Conservation (phyloP, 2,888 invertebrate species). For the Eupsilia transversa region DNA sequence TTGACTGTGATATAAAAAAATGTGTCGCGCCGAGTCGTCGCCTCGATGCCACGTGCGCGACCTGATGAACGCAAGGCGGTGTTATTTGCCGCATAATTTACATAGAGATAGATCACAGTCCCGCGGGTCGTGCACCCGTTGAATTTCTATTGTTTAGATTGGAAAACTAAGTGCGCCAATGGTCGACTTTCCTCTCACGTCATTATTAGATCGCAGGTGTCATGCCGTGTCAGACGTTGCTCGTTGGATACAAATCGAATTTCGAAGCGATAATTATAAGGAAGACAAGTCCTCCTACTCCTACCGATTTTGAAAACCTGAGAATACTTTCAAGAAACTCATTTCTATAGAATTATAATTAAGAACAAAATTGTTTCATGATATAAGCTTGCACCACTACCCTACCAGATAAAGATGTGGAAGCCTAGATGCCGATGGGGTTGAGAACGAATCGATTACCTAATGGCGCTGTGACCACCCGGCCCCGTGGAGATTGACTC, state of each 20-base stretch:
- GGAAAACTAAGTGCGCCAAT: slow-evolving; percentile 89
- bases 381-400: slow-evolving; percentile 74
- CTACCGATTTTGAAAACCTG: not conserved
- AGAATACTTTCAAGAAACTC: not conserved
- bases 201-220: slow-evolving; percentile 85
- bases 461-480: slow-evolving; percentile 86
- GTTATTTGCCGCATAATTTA: slow-evolving; percentile 90
- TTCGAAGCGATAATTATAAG: slow-evolving; percentile 5
- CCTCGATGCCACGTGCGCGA: slow-evolving; percentile 76
- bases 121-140: slow-evolving; percentile 88
- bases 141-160: slow-evolving; percentile 91
- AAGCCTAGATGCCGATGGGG: slow-evolving; percentile 73
- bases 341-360: not conserved
- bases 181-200: slow-evolving; percentile 87
- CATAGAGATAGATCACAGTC: slow-evolving; percentile 90
- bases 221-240: slow-evolving; percentile 67
- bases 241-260: slow-evolving; percentile 32
- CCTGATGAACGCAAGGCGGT: slow-evolving; percentile 86
- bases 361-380: slow-evolving; percentile 34
- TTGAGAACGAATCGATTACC: slow-evolving; percentile 87
- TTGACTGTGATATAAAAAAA: slow-evolving; percentile 71
- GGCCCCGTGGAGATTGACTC: slow-evolving; percentile 89
- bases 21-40: slow-evolving; percentile 65
- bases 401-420: slow-evolving; percentile 72
- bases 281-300: not conserved